phyloP scores from a whole-genome alignment of 2,797 vertebrate species.

The Phylloscopus collybita region DNA sequence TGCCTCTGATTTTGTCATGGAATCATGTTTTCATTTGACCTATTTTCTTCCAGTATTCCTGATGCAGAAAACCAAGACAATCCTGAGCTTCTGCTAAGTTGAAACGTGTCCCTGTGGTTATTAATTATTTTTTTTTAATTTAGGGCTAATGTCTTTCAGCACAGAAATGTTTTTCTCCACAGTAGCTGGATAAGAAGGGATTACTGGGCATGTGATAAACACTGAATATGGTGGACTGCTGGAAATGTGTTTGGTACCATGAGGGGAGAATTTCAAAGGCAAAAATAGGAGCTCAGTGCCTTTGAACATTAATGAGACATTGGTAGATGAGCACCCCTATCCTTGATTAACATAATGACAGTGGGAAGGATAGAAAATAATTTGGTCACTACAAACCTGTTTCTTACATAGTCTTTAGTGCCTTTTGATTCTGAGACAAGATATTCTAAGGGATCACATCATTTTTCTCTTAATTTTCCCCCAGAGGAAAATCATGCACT shows the following conservation, averaged over 20 bases:
- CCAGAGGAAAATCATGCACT: neutral
- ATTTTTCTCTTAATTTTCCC: neutral
- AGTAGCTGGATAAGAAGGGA: neutral
- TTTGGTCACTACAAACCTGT: neutral
- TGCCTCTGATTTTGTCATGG: neutral
- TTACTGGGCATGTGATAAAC: neutral
- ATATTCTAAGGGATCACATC: neutral
- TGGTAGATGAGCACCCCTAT: neutral
- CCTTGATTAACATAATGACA: neutral
- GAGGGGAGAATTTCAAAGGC: neutral
- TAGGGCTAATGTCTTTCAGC: neutral
- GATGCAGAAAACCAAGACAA: constrained; percentile 21
- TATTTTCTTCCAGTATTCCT: constrained; percentile 22
- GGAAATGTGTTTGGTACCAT: neutral
- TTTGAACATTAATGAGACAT: neutral
- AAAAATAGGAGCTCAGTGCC: neutral
- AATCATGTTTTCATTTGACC: constrained; percentile 2
- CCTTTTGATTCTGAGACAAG: neutral
- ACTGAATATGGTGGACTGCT: neutral
- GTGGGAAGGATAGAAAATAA: neutral
- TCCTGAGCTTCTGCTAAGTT: neutral
- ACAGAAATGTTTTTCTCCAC: neutral
- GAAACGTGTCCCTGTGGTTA: constrained; percentile 17
- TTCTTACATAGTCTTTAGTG: neutral
- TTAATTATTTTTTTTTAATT: constrained; percentile 28